Evolutionary conservation across 1,140 invertebrate genomes (phyloP).

Genomic region (Hestina assimilis): DNA sequence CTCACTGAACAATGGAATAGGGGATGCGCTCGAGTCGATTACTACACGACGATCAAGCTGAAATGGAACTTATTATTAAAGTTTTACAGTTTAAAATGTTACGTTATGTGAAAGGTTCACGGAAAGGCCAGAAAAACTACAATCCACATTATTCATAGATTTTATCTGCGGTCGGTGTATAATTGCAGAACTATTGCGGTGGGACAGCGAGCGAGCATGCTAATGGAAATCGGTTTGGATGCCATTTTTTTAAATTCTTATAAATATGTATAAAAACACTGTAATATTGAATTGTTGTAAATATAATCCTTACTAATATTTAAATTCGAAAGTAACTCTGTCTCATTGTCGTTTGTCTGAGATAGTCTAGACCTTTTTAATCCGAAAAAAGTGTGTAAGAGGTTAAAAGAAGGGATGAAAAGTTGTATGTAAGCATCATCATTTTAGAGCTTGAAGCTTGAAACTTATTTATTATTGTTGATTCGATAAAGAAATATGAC

Average conservation of each 20-base stretch:
- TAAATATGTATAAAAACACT: too few species aligned
- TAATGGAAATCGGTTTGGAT: background rate
- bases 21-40: constrained; percentile 15
- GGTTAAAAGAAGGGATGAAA: too few species aligned
- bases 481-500: too few species aligned
- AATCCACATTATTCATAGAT: constrained; percentile 13
- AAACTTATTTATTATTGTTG: too few species aligned
- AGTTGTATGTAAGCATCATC: too few species aligned
- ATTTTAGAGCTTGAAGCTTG: too few species aligned
- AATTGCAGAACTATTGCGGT: constrained; percentile 13
- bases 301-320: too few species aligned
- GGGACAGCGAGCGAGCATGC: background rate
- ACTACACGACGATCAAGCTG: background rate
- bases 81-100: background rate
- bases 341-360: too few species aligned
- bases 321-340: too few species aligned
- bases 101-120: background rate
- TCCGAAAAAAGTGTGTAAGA: too few species aligned
- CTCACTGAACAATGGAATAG: constrained; percentile 1
- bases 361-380: too few species aligned
- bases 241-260: background rate
- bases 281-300: too few species aligned
- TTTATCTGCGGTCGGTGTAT: constrained; percentile 9
- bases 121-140: constrained; percentile 12
- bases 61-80: background rate